Percentiles rank a stretch among this genome's conserved stretches.
These are phyloP conservation scores for Geotrypetes seraphini DNA, from an alignment of 2,797 vertebrate species.

Conservation along the genomic window DNA sequence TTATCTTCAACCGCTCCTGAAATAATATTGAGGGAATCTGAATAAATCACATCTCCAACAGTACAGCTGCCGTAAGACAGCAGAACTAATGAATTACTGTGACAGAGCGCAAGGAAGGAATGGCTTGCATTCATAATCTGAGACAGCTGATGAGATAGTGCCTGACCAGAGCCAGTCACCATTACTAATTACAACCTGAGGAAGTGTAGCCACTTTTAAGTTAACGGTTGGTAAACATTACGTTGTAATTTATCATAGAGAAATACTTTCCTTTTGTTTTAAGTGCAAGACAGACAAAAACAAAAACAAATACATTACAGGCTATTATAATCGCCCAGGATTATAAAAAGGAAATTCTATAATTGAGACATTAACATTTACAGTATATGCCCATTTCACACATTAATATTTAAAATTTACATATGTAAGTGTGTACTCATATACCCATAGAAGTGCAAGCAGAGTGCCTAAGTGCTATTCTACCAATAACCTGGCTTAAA, in stretches of 20 bases:
- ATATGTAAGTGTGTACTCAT: no score
- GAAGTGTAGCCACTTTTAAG: constrained; percentile 32
- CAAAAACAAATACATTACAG: neutral
- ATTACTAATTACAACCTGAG: constrained; percentile 36
- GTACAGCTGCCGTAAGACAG: constrained; percentile 48
- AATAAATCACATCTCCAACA: constrained; percentile 47
- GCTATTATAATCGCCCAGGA: neutral
- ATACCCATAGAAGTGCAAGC: no score
- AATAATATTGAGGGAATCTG: constrained; percentile 41
- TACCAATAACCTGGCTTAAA: no score
- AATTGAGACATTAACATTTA: no score
- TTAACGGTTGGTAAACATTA: constrained; percentile 38
- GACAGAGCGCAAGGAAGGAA: constrained; percentile 31
- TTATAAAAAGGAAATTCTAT: no score
- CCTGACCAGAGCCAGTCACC: constrained; percentile 28
- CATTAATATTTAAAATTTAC: no score
- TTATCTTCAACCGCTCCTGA: constrained; percentile 31
- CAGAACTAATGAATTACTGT: constrained; percentile 53
- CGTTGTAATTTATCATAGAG: constrained; percentile 3
- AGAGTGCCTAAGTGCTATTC: no score
- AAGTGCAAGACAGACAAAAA: neutral
- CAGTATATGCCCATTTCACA: no score
- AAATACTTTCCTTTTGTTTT: neutral
- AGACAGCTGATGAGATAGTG: constrained; percentile 27
- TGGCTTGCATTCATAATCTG: constrained; percentile 26